Conservation (phyloP, 2,888 invertebrate genomes). For the Halictus quadricinctus region DNA sequence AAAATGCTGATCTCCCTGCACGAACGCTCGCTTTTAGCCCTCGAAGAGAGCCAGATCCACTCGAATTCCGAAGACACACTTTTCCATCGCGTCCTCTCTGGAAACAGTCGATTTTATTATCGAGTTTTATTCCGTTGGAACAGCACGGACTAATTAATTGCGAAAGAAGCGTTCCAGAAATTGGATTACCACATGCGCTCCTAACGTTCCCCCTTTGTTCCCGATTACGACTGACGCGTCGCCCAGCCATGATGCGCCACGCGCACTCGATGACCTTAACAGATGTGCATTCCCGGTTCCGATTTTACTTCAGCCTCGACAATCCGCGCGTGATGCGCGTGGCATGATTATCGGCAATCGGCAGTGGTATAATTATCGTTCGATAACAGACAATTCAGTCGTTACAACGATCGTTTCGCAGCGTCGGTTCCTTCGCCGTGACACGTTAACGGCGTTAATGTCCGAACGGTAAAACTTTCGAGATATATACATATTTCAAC, state of each 20-base stretch:
- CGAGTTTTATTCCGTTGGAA: too few relatives aligned
- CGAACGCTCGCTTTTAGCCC: background rate
- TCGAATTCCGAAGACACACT: background rate
- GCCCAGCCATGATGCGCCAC: background rate
- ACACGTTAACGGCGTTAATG: background rate
- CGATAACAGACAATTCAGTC: background rate
- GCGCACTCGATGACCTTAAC: conserved; percentile 13
- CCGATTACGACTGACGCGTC: background rate
- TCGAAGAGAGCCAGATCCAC: background rate
- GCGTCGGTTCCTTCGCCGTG: background rate
- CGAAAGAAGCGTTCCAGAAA: background rate
- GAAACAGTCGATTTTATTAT: background rate
- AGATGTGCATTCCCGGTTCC: conserved; percentile 9
- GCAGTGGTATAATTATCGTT: background rate
- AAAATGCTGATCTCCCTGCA: background rate
- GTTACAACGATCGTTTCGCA: background rate
- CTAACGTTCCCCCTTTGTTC: conserved; percentile 15
- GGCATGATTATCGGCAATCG: conserved; percentile 4
- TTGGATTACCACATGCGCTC: background rate
- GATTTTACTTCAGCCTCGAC: background rate
- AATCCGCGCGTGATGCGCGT: background rate
- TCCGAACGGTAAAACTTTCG: background rate
- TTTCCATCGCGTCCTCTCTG: background rate
- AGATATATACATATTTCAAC: too few relatives aligned
- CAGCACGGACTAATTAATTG: background rate